Base-by-base conservation (phyloP, 2,888 invertebrate genomes). In the Sphaerophoria taeniata region DNA sequence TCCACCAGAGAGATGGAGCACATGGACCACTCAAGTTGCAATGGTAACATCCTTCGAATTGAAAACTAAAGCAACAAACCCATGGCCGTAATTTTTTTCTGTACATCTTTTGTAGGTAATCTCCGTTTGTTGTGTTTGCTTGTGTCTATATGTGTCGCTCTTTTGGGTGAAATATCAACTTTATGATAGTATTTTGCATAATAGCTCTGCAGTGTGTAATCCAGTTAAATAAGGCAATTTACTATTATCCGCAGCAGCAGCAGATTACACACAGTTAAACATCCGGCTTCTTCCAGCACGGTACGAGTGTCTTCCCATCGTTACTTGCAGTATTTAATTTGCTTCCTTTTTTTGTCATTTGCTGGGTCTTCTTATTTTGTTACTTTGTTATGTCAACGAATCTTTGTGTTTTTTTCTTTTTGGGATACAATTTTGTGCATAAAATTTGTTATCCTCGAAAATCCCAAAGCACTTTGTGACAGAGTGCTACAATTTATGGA, bases 181-280 rank as follows among this genome's bases (percentile, higher is more conserved):
- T 86, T 86, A 86, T 86, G 82, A 82, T 56, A 74, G 82, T 86
- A 78, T 86, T 86, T 86, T 86, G 82, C 81, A 81, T 81, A 86
- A 86, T 82, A 82, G 86, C 82, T 82, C 86, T 75, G 86, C 86
- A 86, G 86, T 78, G 78, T 86, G 86, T 86, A 86, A 86, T 86
- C 82, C 86, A 74, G 86, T 82, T 82, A 86, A 86, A 86, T 86
- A 86, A 86, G 82, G 86, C 86, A 86, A 86, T 86, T 86, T 86
- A 86, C 82, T 86, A 82, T 86, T 85, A 85, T 81, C 85, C 86
- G 86, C 86, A 86, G 82, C 71, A 82, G 74, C 69, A 43, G 43
- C 43, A 76, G 82, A 81, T 82, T 82, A 79, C 76, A 63, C 60
- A 72, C 51, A 16, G 5, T 34, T 14, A 36, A 63, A 82, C 77